Conservation (phyloP, 2,113 vertebrate species). For the Pholis gunnellus region DNA sequence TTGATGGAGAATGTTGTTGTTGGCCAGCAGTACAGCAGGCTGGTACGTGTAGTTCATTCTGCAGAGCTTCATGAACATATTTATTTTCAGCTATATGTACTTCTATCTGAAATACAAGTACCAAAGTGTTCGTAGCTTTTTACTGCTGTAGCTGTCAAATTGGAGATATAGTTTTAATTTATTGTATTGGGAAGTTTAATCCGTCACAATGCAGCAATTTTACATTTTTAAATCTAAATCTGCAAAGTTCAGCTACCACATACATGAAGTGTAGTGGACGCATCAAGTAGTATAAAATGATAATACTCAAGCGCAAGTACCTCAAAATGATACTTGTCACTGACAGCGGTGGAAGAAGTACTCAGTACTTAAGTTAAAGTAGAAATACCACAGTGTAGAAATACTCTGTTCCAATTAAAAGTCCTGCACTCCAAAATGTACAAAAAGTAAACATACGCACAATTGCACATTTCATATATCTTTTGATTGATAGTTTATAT, state of each 20-base stretch:
- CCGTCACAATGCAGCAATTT: too few species aligned
- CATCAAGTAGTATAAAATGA: too few species aligned
- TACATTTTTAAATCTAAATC: not conserved
- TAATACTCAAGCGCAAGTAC: not conserved
- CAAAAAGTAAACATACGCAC: not conserved
- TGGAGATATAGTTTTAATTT: too few species aligned
- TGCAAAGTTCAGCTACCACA: not conserved
- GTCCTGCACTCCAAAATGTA: too few species aligned
- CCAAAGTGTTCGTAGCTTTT: too few species aligned
- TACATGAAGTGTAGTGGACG: too few species aligned
- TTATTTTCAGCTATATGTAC: not conserved
- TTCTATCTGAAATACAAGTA: not conserved
- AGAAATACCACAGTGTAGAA: too few species aligned
- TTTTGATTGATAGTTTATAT: not conserved
- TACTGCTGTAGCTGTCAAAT: not conserved
- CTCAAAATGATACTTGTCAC: not conserved
- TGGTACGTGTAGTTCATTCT: not conserved
- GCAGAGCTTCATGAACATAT: not conserved
- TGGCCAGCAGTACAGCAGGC: conserved; percentile 25
- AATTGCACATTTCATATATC: not conserved
- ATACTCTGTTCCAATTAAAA: too few species aligned
- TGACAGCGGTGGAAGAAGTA: not conserved
- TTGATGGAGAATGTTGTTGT: conserved; percentile 44
- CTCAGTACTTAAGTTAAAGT: not conserved
- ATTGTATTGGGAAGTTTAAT: too few species aligned